phyloP scores from a whole-genome alignment of 2,888 invertebrate species.

The Pycnomerus fuliginosus region DNA sequence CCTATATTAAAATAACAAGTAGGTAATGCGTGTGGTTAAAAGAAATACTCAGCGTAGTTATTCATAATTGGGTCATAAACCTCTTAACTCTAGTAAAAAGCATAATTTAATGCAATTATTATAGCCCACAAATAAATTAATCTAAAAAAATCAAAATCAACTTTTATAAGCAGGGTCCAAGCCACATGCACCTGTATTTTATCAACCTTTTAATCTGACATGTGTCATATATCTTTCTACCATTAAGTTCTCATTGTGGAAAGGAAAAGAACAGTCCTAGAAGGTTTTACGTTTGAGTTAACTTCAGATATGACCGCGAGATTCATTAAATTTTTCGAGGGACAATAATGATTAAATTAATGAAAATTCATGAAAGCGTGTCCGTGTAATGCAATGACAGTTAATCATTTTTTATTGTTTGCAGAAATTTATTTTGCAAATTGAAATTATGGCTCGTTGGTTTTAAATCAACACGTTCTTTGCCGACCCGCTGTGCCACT shows the following conservation, averaged over 20 bases:
- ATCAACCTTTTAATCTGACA: constrained; percentile 28
- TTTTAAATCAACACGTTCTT: constrained; percentile 17
- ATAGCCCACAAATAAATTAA: constrained; percentile 16
- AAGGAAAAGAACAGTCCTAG: constrained; percentile 19
- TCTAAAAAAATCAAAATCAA: background rate
- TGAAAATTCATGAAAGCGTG: constrained; percentile 12
- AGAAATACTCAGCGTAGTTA: constrained; percentile 7
- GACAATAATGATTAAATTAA: constrained; percentile 3
- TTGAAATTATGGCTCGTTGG: constrained; percentile 7
- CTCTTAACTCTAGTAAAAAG: constrained; percentile 10
- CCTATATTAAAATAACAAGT: no score
- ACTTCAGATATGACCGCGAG: constrained; percentile 1
- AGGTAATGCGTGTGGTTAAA: constrained; percentile 4
- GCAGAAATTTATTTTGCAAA: constrained; percentile 15
- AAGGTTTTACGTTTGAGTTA: constrained; percentile 20
- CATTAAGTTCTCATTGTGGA: constrained; percentile 28
- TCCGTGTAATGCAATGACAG: constrained; percentile 8
- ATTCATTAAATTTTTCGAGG: background rate
- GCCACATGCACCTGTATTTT: constrained; percentile 3
- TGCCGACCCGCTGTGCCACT: constrained; percentile 27
- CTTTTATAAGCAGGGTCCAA: background rate
- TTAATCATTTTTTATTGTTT: constrained; percentile 12
- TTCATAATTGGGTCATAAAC: constrained; percentile 19
- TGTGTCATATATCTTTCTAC: constrained; percentile 31
- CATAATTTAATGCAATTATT: constrained; percentile 19